Percentiles rank a stretch among this genome's conserved stretches.
These are phyloP conservation scores for Ennomos erosarius DNA, from an alignment of 2,888 invertebrate species.

Conservation along the genomic window DNA sequence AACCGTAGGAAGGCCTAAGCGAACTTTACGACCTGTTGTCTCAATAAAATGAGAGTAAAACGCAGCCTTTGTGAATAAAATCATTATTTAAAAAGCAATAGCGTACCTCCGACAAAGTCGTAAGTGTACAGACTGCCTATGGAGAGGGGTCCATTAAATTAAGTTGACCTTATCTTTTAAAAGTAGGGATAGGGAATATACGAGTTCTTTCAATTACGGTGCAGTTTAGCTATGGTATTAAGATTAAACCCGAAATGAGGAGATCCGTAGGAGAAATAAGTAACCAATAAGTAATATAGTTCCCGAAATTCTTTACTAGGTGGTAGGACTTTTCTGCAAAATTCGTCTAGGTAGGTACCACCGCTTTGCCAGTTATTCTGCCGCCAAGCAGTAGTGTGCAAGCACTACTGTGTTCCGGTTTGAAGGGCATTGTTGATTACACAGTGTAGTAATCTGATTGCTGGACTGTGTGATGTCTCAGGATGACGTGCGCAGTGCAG, in stretches of 20 bases:
- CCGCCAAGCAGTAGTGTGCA: no score
- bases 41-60: slow-evolving; percentile 52
- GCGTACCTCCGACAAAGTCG: slow-evolving; percentile 6
- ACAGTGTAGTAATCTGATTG: no score
- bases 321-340: no score
- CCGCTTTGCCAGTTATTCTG: no score
- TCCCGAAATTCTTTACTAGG: no score
- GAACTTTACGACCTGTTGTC: slow-evolving; percentile 48
- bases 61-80: slow-evolving; percentile 48
- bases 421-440: no score
- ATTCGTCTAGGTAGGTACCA: no score
- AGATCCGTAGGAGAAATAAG: not conserved
- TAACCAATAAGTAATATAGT: no score
- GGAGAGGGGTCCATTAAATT: slow-evolving; percentile 19
- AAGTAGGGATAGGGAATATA: slow-evolving; percentile 8
- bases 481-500: no score
- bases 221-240: not conserved
- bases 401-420: no score
- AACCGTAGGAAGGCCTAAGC: slow-evolving; percentile 44
- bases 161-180: slow-evolving; percentile 12
- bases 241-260: not conserved
- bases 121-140: slow-evolving; percentile 21
- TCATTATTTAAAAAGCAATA: slow-evolving; percentile 47
- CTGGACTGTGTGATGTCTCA: no score
- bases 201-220: no score